Evolutionary conservation across 1,140 invertebrate species (phyloP), one percentile per base, ranked within the genome.

Genomic region (Ceratina japonica): DNA sequence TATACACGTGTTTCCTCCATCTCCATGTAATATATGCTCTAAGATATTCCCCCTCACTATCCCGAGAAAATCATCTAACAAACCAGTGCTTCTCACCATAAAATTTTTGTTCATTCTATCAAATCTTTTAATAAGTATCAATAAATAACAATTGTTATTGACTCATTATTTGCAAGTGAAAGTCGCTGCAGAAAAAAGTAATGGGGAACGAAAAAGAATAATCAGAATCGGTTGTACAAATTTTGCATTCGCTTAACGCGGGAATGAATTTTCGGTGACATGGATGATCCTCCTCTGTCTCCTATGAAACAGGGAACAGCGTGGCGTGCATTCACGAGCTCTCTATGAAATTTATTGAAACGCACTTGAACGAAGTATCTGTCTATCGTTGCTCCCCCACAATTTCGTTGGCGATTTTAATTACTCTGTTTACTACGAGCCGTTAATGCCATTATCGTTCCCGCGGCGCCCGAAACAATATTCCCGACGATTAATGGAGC

Each of bases 401-500:
- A 72, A 72, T 61, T 76, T 69, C 65, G 62, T 76, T 76, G 44
- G 65, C 64, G 56, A 76, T 59, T 76, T 76, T 76, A 68, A 76
- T 59, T 51, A n/a, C 64, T 24, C 54, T 59, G 74, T 76, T 76
- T 69, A 68, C 64, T 10, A 5, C 16, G 24, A 37, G n/a, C 15
- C 22, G 66, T 70, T 76, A 31, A 76, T 37, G 24, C 56, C 24
- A 37, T 70, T 76, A 76, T 52, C 52, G 73, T 66, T 3, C 49
- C 37, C 18, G 8, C 20, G 15, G 27, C 20, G 37, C 15, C 7
- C 31, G 8, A 22, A 51, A 59, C 54, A 51, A 76, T 69, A 76
- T 76, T 37, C 52, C 54, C 1, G 13, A 18, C 64, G 65, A 76
- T 76, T 69, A 75, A 61, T 61, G 37, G n/a, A 49, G 3, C 3